These are phyloP conservation scores for Philereme vetulata DNA, from an alignment of 2,888 invertebrate species.

Conservation along the genomic window DNA sequence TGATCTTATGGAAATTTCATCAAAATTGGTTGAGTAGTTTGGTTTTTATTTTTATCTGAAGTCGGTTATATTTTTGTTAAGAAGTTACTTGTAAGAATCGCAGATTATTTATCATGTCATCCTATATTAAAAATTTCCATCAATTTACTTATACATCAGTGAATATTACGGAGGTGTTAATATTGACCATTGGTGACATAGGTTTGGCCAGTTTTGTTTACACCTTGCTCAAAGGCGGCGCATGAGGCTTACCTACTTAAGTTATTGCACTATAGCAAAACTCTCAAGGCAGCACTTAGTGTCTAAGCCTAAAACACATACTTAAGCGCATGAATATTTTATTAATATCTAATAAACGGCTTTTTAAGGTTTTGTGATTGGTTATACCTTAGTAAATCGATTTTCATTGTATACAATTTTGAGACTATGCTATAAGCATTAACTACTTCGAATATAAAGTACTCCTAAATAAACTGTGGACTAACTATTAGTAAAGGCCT, in stretches of 20 bases:
- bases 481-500: not conserved
- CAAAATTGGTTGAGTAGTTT: no score
- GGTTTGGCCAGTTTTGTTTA: constrained; percentile 38
- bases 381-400: not conserved
- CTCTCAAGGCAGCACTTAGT: constrained; percentile 47
- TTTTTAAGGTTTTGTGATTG: not conserved
- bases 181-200: constrained; percentile 31
- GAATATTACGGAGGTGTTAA: constrained; percentile 43
- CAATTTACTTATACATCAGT: constrained; percentile 21
- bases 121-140: constrained; percentile 1
- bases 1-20: no score
- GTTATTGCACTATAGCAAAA: constrained; percentile 52
- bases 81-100: no score
- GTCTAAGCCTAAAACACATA: constrained; percentile 25
- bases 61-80: no score
- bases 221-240: constrained; percentile 40
- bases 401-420: not conserved
- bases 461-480: not conserved
- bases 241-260: constrained; percentile 10
- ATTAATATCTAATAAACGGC: not conserved
- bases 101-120: no score
- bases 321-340: not conserved
- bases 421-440: not conserved
- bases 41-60: no score
- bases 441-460: not conserved